Percentiles rank a stretch among this genome's conserved stretches.
Evolutionary conservation across 1,140 invertebrate genomes (phyloP).

Genomic region (Drosophila sp.): DNA sequence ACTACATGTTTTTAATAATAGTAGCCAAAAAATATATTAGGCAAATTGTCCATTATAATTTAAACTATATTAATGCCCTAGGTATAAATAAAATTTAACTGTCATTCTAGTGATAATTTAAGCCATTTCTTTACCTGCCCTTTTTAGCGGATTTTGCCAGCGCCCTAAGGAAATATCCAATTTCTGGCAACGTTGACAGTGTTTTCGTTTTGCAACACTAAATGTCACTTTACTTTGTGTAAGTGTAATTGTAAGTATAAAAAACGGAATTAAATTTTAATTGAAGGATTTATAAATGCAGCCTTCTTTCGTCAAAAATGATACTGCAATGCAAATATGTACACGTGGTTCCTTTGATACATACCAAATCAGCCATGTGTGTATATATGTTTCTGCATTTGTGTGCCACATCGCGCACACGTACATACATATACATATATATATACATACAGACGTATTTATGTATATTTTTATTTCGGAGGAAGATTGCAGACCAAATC

Average conservation of each 20-base stretch:
- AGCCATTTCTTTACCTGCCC: too few relatives aligned
- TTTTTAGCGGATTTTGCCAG: not conserved
- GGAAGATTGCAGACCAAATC: conserved; percentile 13
- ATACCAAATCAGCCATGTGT: not conserved
- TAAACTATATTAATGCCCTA: too few relatives aligned
- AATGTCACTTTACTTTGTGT: conserved; percentile 13
- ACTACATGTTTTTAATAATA: too few relatives aligned
- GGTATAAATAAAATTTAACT: too few relatives aligned
- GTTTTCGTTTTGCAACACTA: conserved; percentile 2
- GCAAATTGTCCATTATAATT: too few relatives aligned
- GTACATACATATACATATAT: conserved; percentile 1
- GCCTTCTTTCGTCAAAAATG: not conserved
- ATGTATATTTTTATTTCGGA: conserved; percentile 7
- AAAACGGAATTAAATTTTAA: conserved; percentile 5
- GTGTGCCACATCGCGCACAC: conserved; percentile 9
- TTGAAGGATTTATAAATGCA: not conserved
- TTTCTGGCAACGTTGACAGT: not conserved
- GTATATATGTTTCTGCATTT: conserved; percentile 8
- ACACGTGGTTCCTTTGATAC: not conserved
- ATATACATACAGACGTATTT: not conserved
- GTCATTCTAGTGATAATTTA: too few relatives aligned
- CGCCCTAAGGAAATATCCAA: not conserved
- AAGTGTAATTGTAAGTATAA: conserved; percentile 7
- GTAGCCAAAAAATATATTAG: too few relatives aligned
- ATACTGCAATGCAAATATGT: not conserved